Percentiles rank a stretch among this genome's conserved stretches.
Evolutionary conservation across 2,888 invertebrate genomes (phyloP).

Genomic region (Alsophila aescularia): DNA sequence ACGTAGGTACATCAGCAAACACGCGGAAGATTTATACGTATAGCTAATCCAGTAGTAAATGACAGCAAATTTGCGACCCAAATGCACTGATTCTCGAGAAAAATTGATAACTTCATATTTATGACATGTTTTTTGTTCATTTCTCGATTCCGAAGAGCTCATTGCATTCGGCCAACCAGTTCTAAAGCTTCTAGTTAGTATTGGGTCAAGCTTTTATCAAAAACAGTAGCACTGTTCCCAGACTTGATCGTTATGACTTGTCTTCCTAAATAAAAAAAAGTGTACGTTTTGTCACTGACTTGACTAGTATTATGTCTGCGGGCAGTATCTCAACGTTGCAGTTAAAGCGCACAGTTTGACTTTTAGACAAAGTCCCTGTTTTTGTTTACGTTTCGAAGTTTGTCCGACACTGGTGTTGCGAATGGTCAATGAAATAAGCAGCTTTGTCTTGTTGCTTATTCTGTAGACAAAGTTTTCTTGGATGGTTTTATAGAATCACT

Average conservation of each 20-base stretch:
- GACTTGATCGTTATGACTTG: background rate
- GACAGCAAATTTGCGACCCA: too few relatives aligned
- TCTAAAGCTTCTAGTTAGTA: too few relatives aligned
- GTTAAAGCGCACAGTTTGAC: conserved; percentile 20
- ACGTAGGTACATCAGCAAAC: too few relatives aligned
- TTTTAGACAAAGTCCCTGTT: conserved; percentile 21
- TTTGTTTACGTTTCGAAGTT: conserved; percentile 32
- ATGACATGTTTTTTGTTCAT: too few relatives aligned
- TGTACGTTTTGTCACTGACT: background rate
- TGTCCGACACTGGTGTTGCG: conserved; percentile 11
- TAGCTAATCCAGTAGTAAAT: too few relatives aligned
- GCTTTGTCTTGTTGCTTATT: conserved; percentile 2
- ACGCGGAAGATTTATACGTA: too few relatives aligned
- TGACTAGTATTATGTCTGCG: background rate
- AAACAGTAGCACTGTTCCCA: too few relatives aligned
- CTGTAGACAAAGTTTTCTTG: background rate
- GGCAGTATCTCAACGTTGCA: conserved; percentile 23
- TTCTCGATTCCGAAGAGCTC: too few relatives aligned
- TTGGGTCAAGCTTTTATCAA: too few relatives aligned
- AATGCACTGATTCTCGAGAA: too few relatives aligned
- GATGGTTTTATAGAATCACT: background rate
- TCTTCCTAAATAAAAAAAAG: background rate
- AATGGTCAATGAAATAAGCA: conserved; percentile 5
- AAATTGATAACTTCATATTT: too few relatives aligned
- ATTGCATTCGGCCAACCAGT: too few relatives aligned